Conservation (phyloP, 2,797 vertebrate species). For the Artibeus jamaicensis region DNA sequence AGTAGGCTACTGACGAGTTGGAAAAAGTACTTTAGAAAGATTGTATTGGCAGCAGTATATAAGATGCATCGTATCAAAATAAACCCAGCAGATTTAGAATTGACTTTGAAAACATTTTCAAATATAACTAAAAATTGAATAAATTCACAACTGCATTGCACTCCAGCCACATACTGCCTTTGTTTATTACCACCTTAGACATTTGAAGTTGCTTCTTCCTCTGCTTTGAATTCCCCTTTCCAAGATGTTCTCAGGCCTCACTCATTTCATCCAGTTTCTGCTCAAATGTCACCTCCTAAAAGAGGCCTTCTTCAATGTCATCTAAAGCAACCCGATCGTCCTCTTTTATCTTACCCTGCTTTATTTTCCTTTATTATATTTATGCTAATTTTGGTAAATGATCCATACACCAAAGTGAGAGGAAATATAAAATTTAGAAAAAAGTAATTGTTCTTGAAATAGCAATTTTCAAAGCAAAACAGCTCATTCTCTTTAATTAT, state of each 20-base stretch:
- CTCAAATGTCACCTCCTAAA: background rate
- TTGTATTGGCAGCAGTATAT: background rate
- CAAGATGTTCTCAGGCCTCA: background rate
- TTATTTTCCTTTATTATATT: background rate
- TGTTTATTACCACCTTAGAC: background rate
- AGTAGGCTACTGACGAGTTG: background rate
- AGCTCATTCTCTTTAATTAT: background rate
- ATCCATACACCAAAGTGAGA: background rate
- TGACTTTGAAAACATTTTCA: conserved; percentile 25
- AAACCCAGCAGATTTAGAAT: background rate
- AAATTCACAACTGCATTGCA: background rate
- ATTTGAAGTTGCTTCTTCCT: background rate
- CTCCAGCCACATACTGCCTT: background rate
- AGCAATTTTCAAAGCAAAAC: background rate
- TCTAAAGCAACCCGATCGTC: background rate
- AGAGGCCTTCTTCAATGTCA: background rate
- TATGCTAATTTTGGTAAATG: background rate
- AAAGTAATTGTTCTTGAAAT: conserved; percentile 16
- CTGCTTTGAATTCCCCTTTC: background rate
- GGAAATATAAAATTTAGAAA: background rate
- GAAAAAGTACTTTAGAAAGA: background rate
- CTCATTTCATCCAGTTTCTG: background rate
- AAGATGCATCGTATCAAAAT: background rate
- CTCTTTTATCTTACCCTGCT: background rate
- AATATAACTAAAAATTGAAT: background rate